Percentiles rank a stretch among this genome's conserved stretches.
Evolutionary conservation across 2,113 vertebrate genomes (phyloP).

Genomic region (Procavia capensis): DNA sequence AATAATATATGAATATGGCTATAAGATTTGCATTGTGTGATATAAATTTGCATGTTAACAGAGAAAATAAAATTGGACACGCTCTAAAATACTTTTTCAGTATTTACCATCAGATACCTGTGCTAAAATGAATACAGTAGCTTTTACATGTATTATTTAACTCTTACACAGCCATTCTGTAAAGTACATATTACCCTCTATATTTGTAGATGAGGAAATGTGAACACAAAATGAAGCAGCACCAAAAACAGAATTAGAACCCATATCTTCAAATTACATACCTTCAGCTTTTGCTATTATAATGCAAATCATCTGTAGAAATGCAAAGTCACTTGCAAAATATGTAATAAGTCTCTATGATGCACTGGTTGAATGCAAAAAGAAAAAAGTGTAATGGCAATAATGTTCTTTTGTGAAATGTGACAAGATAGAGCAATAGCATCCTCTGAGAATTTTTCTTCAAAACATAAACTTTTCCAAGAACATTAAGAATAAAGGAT

Average conservation of each 20-base stretch:
- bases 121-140: neutral
- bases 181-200: neutral
- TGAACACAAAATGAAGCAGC: neutral
- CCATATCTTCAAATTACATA: neutral
- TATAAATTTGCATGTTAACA: constrained; percentile 37
- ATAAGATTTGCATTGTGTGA: neutral
- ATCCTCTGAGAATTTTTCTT: constrained; percentile 11
- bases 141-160: neutral
- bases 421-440: neutral
- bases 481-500: constrained; percentile 19
- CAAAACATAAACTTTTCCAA: constrained; percentile 37
- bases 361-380: neutral
- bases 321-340: constrained; percentile 26
- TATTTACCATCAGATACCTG: neutral
- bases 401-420: neutral
- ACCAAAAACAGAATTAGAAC: neutral
- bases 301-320: neutral
- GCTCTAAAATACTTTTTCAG: constrained; percentile 19
- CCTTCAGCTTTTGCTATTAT: neutral
- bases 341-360: neutral
- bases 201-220: neutral
- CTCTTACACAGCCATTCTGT: neutral
- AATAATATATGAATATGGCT: neutral
- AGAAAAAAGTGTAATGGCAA: neutral
- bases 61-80: neutral